Evolutionary conservation across 2,113 vertebrate species (phyloP), one percentile per base, ranked within the genome.

Genomic region (Bos indicus): DNA sequence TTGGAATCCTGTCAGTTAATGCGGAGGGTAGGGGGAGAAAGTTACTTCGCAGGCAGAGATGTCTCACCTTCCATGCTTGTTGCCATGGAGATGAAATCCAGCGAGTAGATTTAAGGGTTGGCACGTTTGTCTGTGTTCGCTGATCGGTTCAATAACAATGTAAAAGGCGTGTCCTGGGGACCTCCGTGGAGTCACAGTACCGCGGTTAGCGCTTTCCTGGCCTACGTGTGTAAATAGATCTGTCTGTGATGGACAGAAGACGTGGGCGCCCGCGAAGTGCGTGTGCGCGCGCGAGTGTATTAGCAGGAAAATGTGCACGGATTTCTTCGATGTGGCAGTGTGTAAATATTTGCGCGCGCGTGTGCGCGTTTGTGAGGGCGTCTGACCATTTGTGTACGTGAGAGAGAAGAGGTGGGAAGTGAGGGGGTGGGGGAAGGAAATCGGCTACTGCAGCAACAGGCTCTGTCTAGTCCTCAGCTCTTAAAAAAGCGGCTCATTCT

Each of bases 11-110:
- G 46, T 71, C 87, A 8, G 80, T 60, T 54, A 95, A 85, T 78
- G 96, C 96, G 6, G 86, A 96, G 82, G 88, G 95, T 77, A 87
- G 43, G 80, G 94, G 91, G 81, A 87, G 96, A 97, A 97, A 98
- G 97, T 98, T 98, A 97, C 94, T 98, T 93, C 51, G 28, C 81
- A 95, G 91, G 94, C 96, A 90, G 97, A 88, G 1, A 40, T 57
- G 84, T 90, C 98, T 97, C 97, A 98, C 97, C 98, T 98, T 97
- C 97, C 98, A 97, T 98, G 98, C 87, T 96, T 97, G 97, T 95
- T 98, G 97, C 96, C 97, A 98, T 97, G 98, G 97, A 97, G 93
- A 98, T 91, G 96, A 90, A 96, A 89, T 97, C 96, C 98, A 90
- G 97, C 74, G 40, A 81, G 97, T 60, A 78, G 98, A 96, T 74